Evolutionary conservation across 2,888 invertebrate species (phyloP), one percentile per base, ranked within the genome.

Genomic region (Lagria hirta): DNA sequence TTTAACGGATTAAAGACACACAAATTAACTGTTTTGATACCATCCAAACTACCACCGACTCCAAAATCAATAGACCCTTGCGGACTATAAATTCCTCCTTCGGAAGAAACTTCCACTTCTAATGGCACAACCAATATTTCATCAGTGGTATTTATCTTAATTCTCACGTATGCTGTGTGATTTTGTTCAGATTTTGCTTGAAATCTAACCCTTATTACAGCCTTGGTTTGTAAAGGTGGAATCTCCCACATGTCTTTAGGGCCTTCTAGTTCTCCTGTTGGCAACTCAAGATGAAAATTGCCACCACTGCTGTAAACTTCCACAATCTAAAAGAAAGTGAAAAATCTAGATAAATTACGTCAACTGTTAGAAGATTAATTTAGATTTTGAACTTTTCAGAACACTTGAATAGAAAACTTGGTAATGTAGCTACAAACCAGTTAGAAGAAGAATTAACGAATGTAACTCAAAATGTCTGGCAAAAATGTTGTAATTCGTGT

Each of bases 221-320:
- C 83, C 70, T 90, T 91, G 26, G 88, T 82, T 67, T 87, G 81
- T 72, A 86, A 89, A 41, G 97, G 92, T 58, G 90, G 88, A 66
- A 98, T 87, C 69, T 88, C 83, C 96, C 96, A 95, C 59, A 91
- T 73, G 60, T 83, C 82, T 64, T 85, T 85, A 33, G 88, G 83
- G 37, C 88, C 92, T 65, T 88, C 86, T 44, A 79, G 75, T 49
- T 84, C 84, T 34, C 87, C 88, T 44, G 74, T 77, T 43, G 96
- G 92, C 66, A 93, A 72, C 72, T 92, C 90, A 58, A 97, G 76
- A 71, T 87, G 86, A 72, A 97, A 87, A 66, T 92, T 89, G 32
- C 88, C 86, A 44, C 92, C 94, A 69, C 92, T 93, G 66, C 87
- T 86, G 72, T 87, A 88, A 55, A 89, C 83, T 75, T 88, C 88